These are phyloP conservation scores for Sebastes dallii DNA, from an alignment of 2,797 vertebrate species.

Conservation along the genomic window DNA sequence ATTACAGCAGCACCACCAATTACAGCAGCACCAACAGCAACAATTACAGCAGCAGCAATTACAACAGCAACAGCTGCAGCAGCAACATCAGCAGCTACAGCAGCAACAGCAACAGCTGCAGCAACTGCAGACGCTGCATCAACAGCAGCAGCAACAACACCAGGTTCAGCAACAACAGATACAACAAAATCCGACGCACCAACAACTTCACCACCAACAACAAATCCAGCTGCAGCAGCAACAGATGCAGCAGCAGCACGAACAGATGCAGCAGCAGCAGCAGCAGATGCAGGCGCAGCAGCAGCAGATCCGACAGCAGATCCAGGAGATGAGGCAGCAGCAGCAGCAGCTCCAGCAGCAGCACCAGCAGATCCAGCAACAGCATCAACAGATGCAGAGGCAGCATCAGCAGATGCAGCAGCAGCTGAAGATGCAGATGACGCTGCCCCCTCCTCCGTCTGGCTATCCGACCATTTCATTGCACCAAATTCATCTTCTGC, in stretches of 20 bases:
- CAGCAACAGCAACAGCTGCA: constrained; percentile 64
- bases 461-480: constrained; percentile 82
- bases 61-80: constrained; percentile 40
- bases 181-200: constrained; percentile 60
- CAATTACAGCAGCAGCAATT: constrained; percentile 42
- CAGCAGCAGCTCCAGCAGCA: constrained; percentile 85
- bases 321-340: constrained; percentile 84
- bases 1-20: constrained; percentile 22
- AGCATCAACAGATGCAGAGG: constrained; percentile 85
- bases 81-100: constrained; percentile 52
- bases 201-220: constrained; percentile 71
- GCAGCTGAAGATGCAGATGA: constrained; percentile 84
- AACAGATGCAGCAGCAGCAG: constrained; percentile 83
- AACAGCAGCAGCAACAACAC: constrained; percentile 65
- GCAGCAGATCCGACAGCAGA: constrained; percentile 83
- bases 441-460: constrained; percentile 80
- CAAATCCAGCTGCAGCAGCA: constrained; percentile 76
- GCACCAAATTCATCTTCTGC: constrained; percentile 82
- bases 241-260: constrained; percentile 79
- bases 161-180: constrained; percentile 74
- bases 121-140: constrained; percentile 62
- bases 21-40: constrained; percentile 33
- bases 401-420: constrained; percentile 87
- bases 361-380: constrained; percentile 85
- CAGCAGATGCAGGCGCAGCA: constrained; percentile 85